Conservation (phyloP, 2,113 vertebrate species). For the Ailurus styani region DNA sequence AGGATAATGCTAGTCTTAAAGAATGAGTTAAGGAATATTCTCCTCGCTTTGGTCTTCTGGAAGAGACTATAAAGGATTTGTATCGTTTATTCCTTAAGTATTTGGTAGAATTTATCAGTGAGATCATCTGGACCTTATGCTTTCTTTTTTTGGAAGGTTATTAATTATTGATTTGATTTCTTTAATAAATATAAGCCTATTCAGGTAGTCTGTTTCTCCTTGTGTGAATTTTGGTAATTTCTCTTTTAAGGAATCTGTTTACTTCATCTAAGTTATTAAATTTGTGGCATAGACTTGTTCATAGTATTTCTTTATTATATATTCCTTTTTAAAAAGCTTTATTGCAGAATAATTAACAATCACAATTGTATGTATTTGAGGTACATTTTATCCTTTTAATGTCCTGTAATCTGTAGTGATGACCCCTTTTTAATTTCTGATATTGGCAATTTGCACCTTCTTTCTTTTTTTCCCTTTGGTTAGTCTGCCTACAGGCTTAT, state of each 20-base stretch:
- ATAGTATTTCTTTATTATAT: background rate
- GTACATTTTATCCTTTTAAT: background rate
- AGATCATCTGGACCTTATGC: background rate
- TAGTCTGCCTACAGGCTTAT: background rate
- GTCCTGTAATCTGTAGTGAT: background rate
- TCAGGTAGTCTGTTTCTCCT: background rate
- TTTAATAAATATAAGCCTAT: background rate
- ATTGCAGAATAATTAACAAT: background rate
- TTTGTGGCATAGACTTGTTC: background rate
- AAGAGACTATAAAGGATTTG: background rate
- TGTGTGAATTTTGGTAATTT: background rate
- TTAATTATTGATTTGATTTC: background rate
- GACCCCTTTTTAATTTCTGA: background rate
- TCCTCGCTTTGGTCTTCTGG: background rate
- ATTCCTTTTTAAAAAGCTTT: background rate
- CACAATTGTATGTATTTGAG: background rate
- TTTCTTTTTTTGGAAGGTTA: background rate
- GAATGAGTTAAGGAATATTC: background rate
- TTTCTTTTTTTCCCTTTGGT: background rate
- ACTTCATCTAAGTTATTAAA: background rate
- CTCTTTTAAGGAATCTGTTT: background rate
- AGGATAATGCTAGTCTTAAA: background rate
- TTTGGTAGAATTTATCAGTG: background rate
- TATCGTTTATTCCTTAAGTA: background rate
- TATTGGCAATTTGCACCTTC: background rate